Base-by-base conservation (phyloP, 2,113 vertebrate species). In the Maccullochella peelii region DNA sequence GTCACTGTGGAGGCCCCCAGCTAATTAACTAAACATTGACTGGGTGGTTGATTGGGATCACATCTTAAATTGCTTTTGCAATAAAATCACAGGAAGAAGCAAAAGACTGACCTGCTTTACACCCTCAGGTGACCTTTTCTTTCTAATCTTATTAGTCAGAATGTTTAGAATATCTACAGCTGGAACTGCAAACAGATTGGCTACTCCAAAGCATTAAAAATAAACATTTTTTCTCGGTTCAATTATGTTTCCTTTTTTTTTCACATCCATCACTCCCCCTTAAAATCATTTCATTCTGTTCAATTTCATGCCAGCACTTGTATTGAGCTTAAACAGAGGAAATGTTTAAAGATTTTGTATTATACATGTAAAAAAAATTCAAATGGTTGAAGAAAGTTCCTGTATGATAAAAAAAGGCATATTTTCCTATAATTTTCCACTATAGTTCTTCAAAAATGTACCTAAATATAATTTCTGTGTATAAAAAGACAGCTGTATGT, bases 1-100 rank as follows among this genome's bases (percentile, higher is more conserved):
- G 77, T 89, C 84, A 85, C 79, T 62, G 77, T 5, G 21, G 77
- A 87, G 80, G 77, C 81, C 90, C 73, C 79, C 73, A 25, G 83
- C 88, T 92, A 91, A 93, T 94, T 92, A 92, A 78, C 88, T 86
- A 86, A 91, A 89, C 90, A 89, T 86, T 90, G 90, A 91, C 82
- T 86, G 83, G 76, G 86, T 79, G 84, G 61, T 77, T 77, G 88
- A 91, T 89, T 86, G 82, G 82, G 84, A 90, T 90, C 85, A 83
- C 80, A 21, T 79, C 72, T 86, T 81, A 75, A 79, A 86, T 66
- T 27, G 58, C 75, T 85, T 89, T 76, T 69, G 61, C 74, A 57
- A 23, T 49, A 55, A 86, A 87, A 79, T 83, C 72, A 67, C 84
- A 87, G 75, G 74, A 83, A 88, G 84, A 80, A 62, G 68, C 69